These are phyloP conservation scores for Mnemiopsis leidyi DNA, from an alignment of 37 sponge, comb jelly and placozoan species.

Conservation along the genomic window DNA sequence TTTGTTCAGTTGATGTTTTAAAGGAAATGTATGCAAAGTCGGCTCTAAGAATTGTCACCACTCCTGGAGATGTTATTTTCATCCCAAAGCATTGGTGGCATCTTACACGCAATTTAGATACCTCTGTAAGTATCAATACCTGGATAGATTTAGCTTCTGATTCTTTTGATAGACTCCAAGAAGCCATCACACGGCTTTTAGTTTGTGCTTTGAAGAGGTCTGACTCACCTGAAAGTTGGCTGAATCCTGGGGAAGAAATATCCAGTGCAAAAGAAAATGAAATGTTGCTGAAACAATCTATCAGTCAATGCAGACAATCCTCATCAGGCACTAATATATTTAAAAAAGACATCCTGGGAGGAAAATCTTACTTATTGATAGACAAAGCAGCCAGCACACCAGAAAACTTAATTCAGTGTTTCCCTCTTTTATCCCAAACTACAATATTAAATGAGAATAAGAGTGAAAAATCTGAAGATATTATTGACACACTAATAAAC, in stretches of 20 bases:
- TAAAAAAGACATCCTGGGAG: not conserved
- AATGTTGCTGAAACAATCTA: not conserved
- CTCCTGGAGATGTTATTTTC: constrained; percentile 84
- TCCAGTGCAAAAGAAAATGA: not conserved
- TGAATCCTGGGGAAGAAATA: constrained; percentile 9
- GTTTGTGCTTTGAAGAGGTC: not conserved
- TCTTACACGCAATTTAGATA: constrained; percentile 77
- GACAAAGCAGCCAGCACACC: not conserved
- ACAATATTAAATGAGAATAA: not conserved
- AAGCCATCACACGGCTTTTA: not conserved
- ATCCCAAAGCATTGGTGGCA: constrained; percentile 99
- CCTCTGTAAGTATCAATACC: constrained; percentile 87
- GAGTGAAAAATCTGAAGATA: not conserved
- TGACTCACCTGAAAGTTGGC: not conserved
- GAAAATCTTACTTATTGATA: not conserved
- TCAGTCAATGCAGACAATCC: not conserved
- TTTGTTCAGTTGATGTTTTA: constrained; percentile 77
- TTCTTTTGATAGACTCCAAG: not conserved
- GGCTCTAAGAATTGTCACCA: constrained; percentile 60
- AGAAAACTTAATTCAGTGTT: not conserved
- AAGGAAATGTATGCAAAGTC: not conserved
- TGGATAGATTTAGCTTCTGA: constrained; percentile 83
- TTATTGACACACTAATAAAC: not conserved
- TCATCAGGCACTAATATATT: not conserved
- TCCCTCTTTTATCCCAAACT: not conserved